Evolutionary conservation across 2,888 invertebrate genomes (phyloP), one percentile per base, ranked within the genome.

Genomic region (Latrodectus elegans): DNA sequence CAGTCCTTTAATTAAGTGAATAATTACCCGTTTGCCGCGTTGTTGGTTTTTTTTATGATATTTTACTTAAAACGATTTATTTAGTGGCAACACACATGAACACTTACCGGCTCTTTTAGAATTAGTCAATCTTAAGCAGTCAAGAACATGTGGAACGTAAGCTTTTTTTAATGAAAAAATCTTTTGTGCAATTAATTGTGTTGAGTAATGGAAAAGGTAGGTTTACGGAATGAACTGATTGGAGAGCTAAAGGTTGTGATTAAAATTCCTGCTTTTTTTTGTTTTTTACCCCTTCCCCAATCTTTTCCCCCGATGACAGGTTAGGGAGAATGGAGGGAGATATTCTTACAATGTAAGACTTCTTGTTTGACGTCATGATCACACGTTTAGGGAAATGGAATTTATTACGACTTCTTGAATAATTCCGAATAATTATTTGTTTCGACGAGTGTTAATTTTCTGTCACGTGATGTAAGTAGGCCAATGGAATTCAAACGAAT

Each of bases 1-100:
- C n/a, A 51, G 60, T 14, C 60, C 79, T 79, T 71, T 71, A 79
- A 79, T 79, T 79, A 79, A 79, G 60, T 79, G 79, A 79, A 79
- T 79, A 79, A 79, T 79, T 79, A 79, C 71, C 49, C 17, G 79
- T 17, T 49, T 49, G 53, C 70, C 26, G 15, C 11, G 12, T 26
- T 70, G 26, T 60, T 38, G 38, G 38, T 38, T 38, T 38, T 38
- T 38, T 38, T 38, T 6, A 4, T 6, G 4, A 38, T 38, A 38
- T 38, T 38, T 38, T 38, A 38, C 38, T 38, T 38, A 38, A 26
- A 60, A 6, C 71, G 68, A 78, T 78, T 78, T 71, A 79, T 71
- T 79, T 38, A 38, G 38, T 38, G 38, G 38, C 38, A 38, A 38
- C 38, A 38, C 38, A 38, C 38, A 38, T 38, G 38, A 38, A 38